A percentile compares a stretch with the other conserved stretches of the same genome.
phyloP scores from a whole-genome alignment of 2,888 invertebrate genomes.

The Yponomeuta malinellus region DNA sequence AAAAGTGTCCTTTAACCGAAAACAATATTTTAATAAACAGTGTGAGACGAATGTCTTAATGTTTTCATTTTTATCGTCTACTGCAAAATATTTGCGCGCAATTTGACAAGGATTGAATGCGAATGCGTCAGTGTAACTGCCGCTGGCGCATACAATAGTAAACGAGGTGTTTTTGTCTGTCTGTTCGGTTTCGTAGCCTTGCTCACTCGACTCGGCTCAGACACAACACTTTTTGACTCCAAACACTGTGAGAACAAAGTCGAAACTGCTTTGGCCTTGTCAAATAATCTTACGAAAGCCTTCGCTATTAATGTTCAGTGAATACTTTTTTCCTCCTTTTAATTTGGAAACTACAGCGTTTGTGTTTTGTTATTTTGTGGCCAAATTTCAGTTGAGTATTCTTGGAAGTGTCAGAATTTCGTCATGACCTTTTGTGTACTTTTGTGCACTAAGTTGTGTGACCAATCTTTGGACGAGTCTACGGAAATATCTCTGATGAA shows the following conservation, averaged over 20 bases:
- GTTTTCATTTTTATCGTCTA: background rate
- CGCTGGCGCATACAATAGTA: constrained; percentile 1
- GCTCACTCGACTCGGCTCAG: background rate
- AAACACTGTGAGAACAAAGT: background rate
- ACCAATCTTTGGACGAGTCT: background rate
- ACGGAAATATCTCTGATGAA: background rate
- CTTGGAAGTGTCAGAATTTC: constrained; percentile 1
- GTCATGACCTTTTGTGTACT: background rate
- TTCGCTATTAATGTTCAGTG: background rate
- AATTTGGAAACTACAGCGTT: constrained; percentile 4
- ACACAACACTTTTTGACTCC: background rate
- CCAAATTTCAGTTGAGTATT: background rate
- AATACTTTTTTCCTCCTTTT: background rate
- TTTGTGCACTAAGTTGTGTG: background rate
- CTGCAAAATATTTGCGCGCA: background rate
- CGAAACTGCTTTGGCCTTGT: background rate
- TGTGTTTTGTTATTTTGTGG: background rate
- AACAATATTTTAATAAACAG: background rate
- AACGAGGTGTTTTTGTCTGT: constrained; percentile 7
- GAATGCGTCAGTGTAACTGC: background rate
- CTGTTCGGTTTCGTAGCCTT: constrained; percentile 10
- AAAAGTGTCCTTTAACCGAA: background rate
- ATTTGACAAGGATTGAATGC: background rate
- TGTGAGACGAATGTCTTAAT: background rate
- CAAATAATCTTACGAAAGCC: background rate